phyloP scores from a whole-genome alignment of 2,797 vertebrate species.

The Tenualosa ilisha region DNA sequence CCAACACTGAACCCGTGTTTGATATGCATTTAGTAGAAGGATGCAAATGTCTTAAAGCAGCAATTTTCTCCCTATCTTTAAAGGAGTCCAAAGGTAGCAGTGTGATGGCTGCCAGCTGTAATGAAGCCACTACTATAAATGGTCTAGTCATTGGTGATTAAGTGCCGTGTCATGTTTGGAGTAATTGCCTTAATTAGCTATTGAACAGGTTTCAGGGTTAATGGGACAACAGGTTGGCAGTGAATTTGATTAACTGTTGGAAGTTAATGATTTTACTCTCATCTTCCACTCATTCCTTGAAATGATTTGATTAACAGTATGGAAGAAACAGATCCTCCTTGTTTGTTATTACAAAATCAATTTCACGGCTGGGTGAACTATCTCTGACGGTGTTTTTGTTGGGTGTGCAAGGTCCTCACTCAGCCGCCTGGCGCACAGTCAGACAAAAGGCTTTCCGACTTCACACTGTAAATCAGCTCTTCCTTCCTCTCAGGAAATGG shows the following conservation, averaged over 20 bases:
- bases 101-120: constrained; percentile 67
- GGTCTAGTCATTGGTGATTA: constrained; percentile 80
- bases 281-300: constrained; percentile 87
- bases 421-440: constrained; percentile 63
- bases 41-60: neutral
- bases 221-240: constrained; percentile 85
- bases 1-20: neutral
- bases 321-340: constrained; percentile 85
- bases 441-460: constrained; percentile 34
- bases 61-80: neutral
- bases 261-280: constrained; percentile 94
- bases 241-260: constrained; percentile 88
- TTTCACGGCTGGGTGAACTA: constrained; percentile 93
- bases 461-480: constrained; percentile 61
- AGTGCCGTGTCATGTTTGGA: constrained; percentile 80
- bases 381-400: constrained; percentile 78
- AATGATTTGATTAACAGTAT: constrained; percentile 95
- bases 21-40: neutral
- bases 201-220: constrained; percentile 93
- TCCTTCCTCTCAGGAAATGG: constrained; percentile 40
- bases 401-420: constrained; percentile 66
- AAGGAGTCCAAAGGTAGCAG: constrained; percentile 36
- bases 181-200: constrained; percentile 96
- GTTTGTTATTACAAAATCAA: constrained; percentile 99
- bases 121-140: constrained; percentile 79